phyloP scores from a whole-genome alignment of 2,113 vertebrate genomes.

The Elephantulus edwardii region DNA sequence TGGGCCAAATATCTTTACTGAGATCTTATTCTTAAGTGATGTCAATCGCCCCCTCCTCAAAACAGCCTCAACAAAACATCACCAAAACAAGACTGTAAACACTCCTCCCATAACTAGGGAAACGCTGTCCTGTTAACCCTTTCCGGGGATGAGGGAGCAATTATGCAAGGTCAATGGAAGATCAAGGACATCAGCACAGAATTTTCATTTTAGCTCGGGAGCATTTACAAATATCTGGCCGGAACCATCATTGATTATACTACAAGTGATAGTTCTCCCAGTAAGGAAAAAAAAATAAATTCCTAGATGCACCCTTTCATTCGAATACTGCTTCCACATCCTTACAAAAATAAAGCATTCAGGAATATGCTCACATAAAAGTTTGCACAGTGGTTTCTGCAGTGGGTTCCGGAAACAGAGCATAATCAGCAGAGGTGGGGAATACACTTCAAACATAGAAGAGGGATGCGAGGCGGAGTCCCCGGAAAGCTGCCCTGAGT shows the following conservation, averaged over 20 bases:
- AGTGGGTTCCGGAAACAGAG: neutral
- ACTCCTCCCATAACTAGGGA: neutral
- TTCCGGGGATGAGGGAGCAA: neutral
- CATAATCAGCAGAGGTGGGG: neutral
- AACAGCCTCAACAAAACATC: neutral
- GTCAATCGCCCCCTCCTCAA: neutral
- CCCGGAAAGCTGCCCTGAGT: fast-evolving
- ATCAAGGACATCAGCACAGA: neutral
- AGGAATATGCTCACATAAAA: neutral
- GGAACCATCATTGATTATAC: neutral
- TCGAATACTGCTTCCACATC: neutral
- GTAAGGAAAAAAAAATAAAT: neutral
- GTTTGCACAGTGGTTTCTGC: neutral
- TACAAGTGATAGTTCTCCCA: neutral
- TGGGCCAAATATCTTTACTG: neutral
- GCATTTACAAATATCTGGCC: neutral
- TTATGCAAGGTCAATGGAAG: neutral
- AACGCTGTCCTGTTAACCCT: neutral
- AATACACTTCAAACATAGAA: neutral
- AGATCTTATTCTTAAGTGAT: conserved; percentile 2
- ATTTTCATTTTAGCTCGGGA: neutral
- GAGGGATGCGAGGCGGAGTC: neutral
- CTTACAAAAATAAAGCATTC: neutral
- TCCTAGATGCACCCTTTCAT: neutral
- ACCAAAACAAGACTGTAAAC: conserved; percentile 2